Evolutionary conservation across 2,797 vertebrate species (phyloP), one percentile per base, ranked within the genome.

Genomic region (Channa striata): DNA sequence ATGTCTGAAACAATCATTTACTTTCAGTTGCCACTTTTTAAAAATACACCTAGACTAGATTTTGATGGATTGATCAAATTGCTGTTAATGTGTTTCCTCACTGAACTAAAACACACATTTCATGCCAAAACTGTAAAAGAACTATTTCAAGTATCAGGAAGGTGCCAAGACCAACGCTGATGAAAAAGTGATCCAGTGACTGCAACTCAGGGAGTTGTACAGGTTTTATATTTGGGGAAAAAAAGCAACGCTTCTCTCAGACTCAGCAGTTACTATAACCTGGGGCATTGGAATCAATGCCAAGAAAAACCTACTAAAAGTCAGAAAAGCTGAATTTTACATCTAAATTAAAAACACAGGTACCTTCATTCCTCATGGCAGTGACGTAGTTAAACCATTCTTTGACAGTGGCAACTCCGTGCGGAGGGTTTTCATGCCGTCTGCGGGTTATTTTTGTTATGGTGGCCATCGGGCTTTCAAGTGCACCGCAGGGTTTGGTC

Each of bases 381-480:
- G 98, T 99, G 57, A 99, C 97, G 0, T 99, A 99, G 92, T 94
- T 95, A 87, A 99, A 99, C 98, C 98, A 99, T 49, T 99, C 98
- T 78, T 99, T 98, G 53, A 99, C 97, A 0, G 96, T 99, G 57
- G 98, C 97, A 3, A 99, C 98, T 20, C 98, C 98, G 0, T 99
- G 97, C 0, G 98, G 98, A 1, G 98, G 97, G 79, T 99, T 99
- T 78, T 99, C 97, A 1, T 99, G 98, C 14, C 97, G 95, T 0
- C 96, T 95, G 7, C 98, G 93, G 2, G 97, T 99, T 81, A 99
- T 99, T 88, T 99, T 99, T 8, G 98, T 99, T 76, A 99, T 99
- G 14, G 98, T 99, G 21, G 97, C 98, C 98, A 99, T 99, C 0
- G 97, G 98, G 86, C 97, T 99, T 79, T 99, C 97, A 0, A 99